Evolutionary conservation across 2,113 vertebrate species (phyloP), one percentile per base, ranked within the genome.

Genomic region (Ginglymostoma cirratum): DNA sequence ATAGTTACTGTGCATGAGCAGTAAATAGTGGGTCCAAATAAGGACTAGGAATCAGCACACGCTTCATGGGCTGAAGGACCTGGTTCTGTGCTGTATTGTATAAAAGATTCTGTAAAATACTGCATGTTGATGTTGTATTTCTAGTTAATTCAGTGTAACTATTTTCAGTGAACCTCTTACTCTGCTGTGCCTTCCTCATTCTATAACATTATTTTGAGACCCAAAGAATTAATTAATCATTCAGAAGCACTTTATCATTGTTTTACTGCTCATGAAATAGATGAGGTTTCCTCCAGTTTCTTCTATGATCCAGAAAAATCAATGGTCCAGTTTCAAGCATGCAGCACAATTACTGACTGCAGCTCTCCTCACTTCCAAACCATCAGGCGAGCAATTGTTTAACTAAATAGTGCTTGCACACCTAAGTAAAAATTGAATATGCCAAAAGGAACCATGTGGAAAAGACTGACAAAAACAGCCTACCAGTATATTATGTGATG

Each of bases 181-280:
- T 95, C 66, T 30, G 15, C 24, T 45, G 67, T 42, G 42, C 23
- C 45, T 24, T 12, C 27, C 2, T 7, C 67, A 67, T 94, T 72
- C 38, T 17, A 15, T 95, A 95, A 95, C 24, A 70, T 14, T 72
- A 70, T 70, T 45, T 72, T 95, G 66, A 23, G 66, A 34, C 21
- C 21, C 67, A 69, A 48, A 72, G 67, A 24, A 48, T 70, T 95
- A 69, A 72, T 72, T 70, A 70, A 66, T 93, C 19, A 93, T 72
- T 72, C 42, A 72, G 93, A 95, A 95, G 24, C 7, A 45, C 38
- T 95, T 70, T 70, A 95, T 95, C 93, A 95, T 95, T 95, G 67
- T 95, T 95, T 70, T 95, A 95, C 67, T 48, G 23, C 66, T 70
- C 2, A 45, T 72, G 67, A 70, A 95, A 72, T 45, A 95, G 48